Evolutionary conservation across 2,797 vertebrate species (phyloP).

Genomic region (Intellagama lesueurii): DNA sequence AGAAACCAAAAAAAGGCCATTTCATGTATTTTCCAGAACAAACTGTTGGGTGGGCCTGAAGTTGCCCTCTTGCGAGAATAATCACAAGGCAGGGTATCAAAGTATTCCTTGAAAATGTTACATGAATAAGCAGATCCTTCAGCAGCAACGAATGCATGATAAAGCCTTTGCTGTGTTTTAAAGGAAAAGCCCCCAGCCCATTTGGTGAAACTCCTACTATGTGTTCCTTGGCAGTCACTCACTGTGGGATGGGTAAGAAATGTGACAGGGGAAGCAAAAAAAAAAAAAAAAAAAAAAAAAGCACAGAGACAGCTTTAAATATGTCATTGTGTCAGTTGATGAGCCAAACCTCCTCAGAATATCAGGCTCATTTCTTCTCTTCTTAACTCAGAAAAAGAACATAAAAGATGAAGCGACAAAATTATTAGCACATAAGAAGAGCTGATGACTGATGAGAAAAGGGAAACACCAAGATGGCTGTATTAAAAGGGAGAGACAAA

Average conservation of each 20-base stretch:
- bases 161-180: conserved; percentile 29
- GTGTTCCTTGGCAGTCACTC: conserved; percentile 5
- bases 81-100: neutral
- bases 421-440: conserved; percentile 59
- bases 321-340: conserved; percentile 46
- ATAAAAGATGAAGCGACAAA: conserved; percentile 62
- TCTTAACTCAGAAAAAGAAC: conserved; percentile 55
- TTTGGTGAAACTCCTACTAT: conserved; percentile 25
- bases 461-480: conserved; percentile 24
- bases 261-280: neutral
- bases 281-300: neutral
- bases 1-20: neutral
- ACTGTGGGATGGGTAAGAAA: neutral
- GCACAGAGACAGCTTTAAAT: conserved; percentile 20
- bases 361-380: conserved; percentile 41
- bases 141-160: conserved; percentile 12
- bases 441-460: conserved; percentile 50
- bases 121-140: fast-evolving
- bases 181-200: neutral
- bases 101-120: conserved; percentile 12
- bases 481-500: neutral
- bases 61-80: conserved; percentile 2
- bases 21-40: neutral
- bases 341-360: conserved; percentile 4
- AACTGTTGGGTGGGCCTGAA: neutral